Evolutionary conservation across 2,113 vertebrate species (phyloP).

Genomic region (Gobiocypris rarus): DNA sequence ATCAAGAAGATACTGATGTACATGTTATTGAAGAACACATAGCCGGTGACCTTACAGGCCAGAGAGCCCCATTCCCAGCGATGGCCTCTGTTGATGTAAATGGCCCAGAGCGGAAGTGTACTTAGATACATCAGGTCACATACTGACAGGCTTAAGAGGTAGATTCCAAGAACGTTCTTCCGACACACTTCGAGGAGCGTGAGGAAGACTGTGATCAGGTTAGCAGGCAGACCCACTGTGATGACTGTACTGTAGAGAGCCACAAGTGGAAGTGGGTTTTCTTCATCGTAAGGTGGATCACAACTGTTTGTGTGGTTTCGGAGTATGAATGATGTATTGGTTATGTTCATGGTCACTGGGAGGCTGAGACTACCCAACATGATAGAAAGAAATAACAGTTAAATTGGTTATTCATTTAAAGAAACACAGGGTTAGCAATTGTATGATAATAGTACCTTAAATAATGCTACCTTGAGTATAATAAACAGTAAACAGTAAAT

Average conservation of each 20-base stretch:
- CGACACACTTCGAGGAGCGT: conserved; percentile 73
- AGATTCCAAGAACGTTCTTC: conserved; percentile 81
- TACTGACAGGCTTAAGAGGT: conserved; percentile 83
- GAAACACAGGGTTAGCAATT: background rate
- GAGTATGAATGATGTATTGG: background rate
- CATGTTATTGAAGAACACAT: conserved; percentile 94
- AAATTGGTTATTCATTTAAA: background rate
- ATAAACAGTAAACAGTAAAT: background rate
- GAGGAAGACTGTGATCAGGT: conserved; percentile 78
- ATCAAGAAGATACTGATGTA: conserved; percentile 89
- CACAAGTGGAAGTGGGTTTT: conserved; percentile 67
- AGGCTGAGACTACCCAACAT: background rate
- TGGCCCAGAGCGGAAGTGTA: conserved; percentile 85
- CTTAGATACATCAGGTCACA: conserved; percentile 85
- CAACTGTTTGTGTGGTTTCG: conserved; percentile 47
- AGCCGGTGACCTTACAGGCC: conserved; percentile 81
- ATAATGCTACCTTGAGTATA: background rate
- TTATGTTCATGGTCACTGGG: conserved; percentile 21
- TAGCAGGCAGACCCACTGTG: conserved; percentile 80
- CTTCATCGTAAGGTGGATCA: conserved; percentile 52
- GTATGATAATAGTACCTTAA: too few species aligned
- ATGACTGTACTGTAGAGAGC: conserved; percentile 78
- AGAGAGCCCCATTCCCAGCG: conserved; percentile 76
- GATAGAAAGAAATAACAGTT: background rate
- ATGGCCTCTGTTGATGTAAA: conserved; percentile 74